Conservation (phyloP, 1,140 invertebrate genomes). For the Euwallacea fornicatus region DNA sequence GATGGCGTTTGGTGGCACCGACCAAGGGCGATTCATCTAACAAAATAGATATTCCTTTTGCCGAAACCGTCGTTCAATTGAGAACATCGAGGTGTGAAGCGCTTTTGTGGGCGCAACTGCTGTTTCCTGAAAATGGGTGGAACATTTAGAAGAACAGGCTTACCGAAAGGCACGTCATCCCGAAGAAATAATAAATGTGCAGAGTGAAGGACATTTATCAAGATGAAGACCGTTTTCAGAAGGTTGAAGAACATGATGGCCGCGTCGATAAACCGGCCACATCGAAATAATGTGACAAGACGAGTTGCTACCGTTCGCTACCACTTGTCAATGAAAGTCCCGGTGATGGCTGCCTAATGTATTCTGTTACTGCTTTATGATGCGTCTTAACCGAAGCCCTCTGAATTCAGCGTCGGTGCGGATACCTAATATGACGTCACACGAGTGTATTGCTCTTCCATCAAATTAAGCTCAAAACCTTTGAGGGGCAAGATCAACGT, state of each 20-base stretch:
- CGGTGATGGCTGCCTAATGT: conserved; percentile 5
- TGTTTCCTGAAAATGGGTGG: no score
- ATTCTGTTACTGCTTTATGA: neutral
- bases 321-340: conserved; percentile 16
- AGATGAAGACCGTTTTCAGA: conserved; percentile 30
- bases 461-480: no score
- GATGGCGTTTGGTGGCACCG: no score
- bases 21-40: no score
- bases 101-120: no score
- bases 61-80: neutral
- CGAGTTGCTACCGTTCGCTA: conserved; percentile 22
- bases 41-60: neutral
- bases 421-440: no score
- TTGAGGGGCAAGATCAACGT: no score
- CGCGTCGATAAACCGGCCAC: conserved; percentile 23
- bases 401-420: no score
- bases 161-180: neutral
- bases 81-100: no score
- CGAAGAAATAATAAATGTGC: conserved; percentile 14
- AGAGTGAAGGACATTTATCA: conserved; percentile 23
- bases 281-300: conserved; percentile 29
- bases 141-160: neutral
- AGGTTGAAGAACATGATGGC: conserved; percentile 28
- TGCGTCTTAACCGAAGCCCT: no score
- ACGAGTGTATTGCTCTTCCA: no score